A percentile compares a stretch with the other conserved stretches of the same genome.
Conservation (phyloP, 1,140 invertebrate genomes). For the Panagrolaimus sp. region DNA sequence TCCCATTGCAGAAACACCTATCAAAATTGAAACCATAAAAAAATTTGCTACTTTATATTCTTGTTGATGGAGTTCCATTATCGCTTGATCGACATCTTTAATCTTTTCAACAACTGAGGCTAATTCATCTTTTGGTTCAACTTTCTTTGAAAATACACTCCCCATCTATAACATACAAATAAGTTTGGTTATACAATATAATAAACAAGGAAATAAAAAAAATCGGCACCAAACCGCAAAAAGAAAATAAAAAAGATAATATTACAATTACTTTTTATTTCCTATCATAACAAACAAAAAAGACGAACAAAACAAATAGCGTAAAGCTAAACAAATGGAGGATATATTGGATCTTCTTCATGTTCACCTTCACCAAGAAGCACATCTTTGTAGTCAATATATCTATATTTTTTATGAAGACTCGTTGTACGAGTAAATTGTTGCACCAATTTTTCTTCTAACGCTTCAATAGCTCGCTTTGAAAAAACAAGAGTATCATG, state of each 20-base stretch:
- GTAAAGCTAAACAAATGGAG: slow-evolving; percentile 48
- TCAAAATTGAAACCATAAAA: not conserved
- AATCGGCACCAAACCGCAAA: slow-evolving; percentile 15
- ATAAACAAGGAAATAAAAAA: not conserved
- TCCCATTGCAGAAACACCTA: not conserved
- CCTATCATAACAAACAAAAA: slow-evolving; percentile 4
- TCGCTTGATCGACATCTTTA: slow-evolving; percentile 16
- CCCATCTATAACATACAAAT: slow-evolving; percentile 23
- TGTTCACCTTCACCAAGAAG: slow-evolving; percentile 47
- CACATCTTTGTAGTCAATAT: slow-evolving; percentile 49
- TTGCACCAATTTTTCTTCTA: slow-evolving; percentile 78
- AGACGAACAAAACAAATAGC: slow-evolving; percentile 18
- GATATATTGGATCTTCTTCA: slow-evolving; percentile 45
- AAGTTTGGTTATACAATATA: not conserved
- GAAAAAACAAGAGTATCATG: slow-evolving; percentile 88
- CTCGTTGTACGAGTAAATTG: slow-evolving; percentile 68
- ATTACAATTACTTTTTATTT: not conserved
- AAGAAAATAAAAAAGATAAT: slow-evolving; percentile 14
- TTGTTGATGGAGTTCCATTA: not conserved
- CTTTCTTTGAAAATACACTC: slow-evolving; percentile 5
- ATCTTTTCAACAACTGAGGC: slow-evolving; percentile 11
- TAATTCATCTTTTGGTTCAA: slow-evolving; percentile 1
- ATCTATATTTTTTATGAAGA: slow-evolving; percentile 46
- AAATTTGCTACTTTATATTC: not conserved
- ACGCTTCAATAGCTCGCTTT: slow-evolving; percentile 71